Evolutionary conservation across 2,113 vertebrate species (phyloP).

Genomic region (Pseudorasbora parva): DNA sequence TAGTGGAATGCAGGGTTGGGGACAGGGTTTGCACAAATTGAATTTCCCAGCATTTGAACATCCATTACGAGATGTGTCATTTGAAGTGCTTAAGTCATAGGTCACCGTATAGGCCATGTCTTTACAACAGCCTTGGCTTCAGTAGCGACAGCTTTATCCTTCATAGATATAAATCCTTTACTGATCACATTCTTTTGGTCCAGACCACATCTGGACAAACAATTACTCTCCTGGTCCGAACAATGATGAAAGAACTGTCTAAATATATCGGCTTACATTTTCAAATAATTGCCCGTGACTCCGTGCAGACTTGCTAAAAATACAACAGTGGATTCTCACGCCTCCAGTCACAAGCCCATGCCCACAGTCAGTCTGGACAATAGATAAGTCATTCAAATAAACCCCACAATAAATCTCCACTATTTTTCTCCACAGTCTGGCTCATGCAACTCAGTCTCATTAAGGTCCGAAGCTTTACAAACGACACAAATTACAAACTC

Average conservation of each 20-base stretch:
- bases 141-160: constrained; percentile 5
- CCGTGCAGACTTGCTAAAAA: constrained; percentile 58
- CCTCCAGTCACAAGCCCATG: constrained; percentile 56
- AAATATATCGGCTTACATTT: constrained; percentile 66
- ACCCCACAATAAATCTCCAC: constrained; percentile 58
- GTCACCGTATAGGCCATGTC: neutral
- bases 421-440: constrained; percentile 38
- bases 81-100: neutral
- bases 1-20: neutral
- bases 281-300: constrained; percentile 61
- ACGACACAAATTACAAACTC: neutral
- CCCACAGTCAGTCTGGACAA: constrained; percentile 43
- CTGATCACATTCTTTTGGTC: constrained; percentile 44
- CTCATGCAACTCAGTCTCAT: neutral
- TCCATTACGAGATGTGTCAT: neutral
- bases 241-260: constrained; percentile 56
- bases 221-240: constrained; percentile 52
- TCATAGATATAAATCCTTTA: constrained; percentile 45
- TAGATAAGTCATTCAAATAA: constrained; percentile 58
- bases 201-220: constrained; percentile 66
- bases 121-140: neutral
- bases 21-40: neutral
- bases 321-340: constrained; percentile 59
- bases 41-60: neutral
- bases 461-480: neutral